These are phyloP conservation scores for Chromoteleia sp. DNA, from an alignment of 2,888 invertebrate species.

Conservation along the genomic window DNA sequence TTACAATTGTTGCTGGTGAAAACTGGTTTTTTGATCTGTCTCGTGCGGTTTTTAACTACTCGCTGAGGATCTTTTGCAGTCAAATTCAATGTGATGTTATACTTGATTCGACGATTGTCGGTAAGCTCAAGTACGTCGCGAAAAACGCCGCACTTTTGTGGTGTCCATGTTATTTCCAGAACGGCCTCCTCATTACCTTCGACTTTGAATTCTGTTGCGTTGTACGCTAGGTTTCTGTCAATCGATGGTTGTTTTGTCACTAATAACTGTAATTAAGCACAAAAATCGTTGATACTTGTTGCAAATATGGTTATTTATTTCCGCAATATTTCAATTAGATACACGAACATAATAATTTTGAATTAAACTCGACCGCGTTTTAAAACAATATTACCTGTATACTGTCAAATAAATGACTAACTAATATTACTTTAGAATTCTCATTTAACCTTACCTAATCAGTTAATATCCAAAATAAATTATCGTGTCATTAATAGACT, in stretches of 20 bases:
- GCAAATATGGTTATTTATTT: no score
- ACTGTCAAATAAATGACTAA: neutral
- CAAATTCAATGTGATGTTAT: constrained; percentile 86
- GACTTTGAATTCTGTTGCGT: constrained; percentile 86
- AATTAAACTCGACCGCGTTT: no score
- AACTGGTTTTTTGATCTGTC: neutral
- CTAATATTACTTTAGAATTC: neutral
- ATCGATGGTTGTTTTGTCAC: constrained; percentile 86
- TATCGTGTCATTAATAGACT: constrained; percentile 31
- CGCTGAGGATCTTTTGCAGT: constrained; percentile 63
- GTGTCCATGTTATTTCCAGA: constrained; percentile 89
- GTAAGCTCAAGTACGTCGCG: constrained; percentile 88
- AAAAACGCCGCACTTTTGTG: constrained; percentile 86
- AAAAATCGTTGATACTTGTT: neutral
- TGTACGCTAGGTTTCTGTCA: constrained; percentile 87
- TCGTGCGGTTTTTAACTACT: constrained; percentile 43
- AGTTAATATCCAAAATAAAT: constrained; percentile 37
- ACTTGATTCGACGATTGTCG: constrained; percentile 88
- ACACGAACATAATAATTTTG: no score
- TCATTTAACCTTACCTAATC: constrained; percentile 33
- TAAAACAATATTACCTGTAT: neutral
- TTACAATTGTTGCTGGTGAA: neutral
- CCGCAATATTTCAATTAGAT: no score
- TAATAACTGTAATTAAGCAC: constrained; percentile 83
- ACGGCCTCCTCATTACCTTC: constrained; percentile 86